Base-by-base conservation (phyloP, 2,888 invertebrate genomes). In the Ramazzottius varieornatus region DNA sequence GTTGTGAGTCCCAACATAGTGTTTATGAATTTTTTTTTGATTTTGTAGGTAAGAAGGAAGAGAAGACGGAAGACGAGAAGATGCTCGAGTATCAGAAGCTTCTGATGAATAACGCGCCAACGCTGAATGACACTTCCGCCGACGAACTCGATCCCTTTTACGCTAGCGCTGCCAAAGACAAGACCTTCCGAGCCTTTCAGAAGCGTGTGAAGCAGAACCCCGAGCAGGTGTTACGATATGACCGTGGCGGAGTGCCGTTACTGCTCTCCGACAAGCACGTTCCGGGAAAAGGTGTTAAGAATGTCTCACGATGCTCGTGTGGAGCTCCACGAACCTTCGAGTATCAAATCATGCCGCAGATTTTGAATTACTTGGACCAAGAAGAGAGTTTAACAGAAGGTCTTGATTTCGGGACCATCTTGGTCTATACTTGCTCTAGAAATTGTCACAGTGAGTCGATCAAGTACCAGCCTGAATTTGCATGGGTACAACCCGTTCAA, bases 401-500 rank as follows among this genome's bases (percentile, higher is more conserved):
- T 71, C 78, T 93, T 64, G 94, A 96, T 76, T 94, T 91, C 89
- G 94, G 93, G 32, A 83, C 87, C 29, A 75, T 96, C 65, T 82
- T 82, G 64, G 76, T 94, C 32, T 96, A 86, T 75, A 89, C 90
- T 0, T 96, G 96, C 74, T 80, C 81, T 72, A 78, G 80, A 29
- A 88, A 85, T 75, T 96, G 93, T 73, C 75, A 75, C 67, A 71
- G 76, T 67, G 82, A 82, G 20, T 78, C 78, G 63, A 71, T 71
- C 8, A 81, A 80, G 8, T 94, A 94, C 75, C 82, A 82, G 68
- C 75, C 78, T 68, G 92, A 93, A 78, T 84, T 82, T 77, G 73
- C 88, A 67, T 84, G 86, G 78, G 90, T 88, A 78, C 92, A 93
- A n/a, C n/a, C n/a, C n/a, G n/a, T n/a, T n/a, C n/a, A n/a, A n/a